phyloP scores from a whole-genome alignment of 2,113 vertebrate species.

The Athene noctua region DNA sequence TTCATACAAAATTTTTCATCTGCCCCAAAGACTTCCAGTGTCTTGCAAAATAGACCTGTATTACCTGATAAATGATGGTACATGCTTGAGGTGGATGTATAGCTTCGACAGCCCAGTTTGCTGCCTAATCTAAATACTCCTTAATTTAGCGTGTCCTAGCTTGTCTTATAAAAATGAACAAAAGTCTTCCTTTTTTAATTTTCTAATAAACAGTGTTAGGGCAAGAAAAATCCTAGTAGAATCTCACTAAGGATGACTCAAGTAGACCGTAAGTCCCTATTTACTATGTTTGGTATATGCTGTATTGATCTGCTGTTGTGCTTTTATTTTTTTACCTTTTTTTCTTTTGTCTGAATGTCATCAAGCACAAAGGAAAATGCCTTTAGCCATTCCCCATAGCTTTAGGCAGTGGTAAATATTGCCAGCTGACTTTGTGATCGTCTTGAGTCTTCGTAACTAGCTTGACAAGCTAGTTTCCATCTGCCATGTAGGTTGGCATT shows the following conservation, averaged over 20 bases:
- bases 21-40: accelerated
- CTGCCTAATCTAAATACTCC: background rate
- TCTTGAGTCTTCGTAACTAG: background rate
- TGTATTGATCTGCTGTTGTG: background rate
- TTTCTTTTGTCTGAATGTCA: background rate
- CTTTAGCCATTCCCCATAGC: background rate
- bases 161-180: background rate
- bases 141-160: background rate
- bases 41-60: background rate
- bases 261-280: background rate
- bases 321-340: accelerated
- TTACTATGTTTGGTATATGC: background rate
- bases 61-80: background rate
- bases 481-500: accelerated
- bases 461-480: background rate
- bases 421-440: background rate
- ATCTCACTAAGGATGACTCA: background rate
- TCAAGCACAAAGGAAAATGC: background rate
- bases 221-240: background rate
- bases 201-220: background rate
- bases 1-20: background rate
- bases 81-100: accelerated
- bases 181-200: background rate
- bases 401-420: background rate
- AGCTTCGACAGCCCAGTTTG: background rate